Conservation (phyloP, 2,113 vertebrate genomes). For the Gnathonemus echidnorhynchus region DNA sequence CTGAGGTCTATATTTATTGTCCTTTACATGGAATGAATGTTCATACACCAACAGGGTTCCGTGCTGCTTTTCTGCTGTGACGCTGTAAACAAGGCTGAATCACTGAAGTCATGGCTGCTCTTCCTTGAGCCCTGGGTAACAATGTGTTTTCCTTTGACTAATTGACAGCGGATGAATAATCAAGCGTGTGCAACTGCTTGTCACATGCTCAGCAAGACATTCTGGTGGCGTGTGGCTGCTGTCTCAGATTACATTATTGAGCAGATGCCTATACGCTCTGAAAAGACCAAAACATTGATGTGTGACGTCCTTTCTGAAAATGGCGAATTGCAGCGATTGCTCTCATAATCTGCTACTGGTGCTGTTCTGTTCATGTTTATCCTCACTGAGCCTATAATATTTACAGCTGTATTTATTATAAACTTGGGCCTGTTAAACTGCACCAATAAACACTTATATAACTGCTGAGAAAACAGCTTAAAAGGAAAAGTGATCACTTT, state of each 20-base stretch:
- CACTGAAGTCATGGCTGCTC: not conserved
- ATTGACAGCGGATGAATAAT: slow-evolving; percentile 13
- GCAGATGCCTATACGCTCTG: not conserved
- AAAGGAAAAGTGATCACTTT: not conserved
- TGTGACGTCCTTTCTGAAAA: not conserved
- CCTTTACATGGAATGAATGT: not conserved
- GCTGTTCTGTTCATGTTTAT: not conserved
- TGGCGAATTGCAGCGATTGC: not conserved
- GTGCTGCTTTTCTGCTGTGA: not conserved
- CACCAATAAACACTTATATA: not conserved
- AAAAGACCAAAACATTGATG: not conserved
- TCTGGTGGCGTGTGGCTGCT: not conserved
- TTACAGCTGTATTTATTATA: not conserved
- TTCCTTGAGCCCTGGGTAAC: not conserved
- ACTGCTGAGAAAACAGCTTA: not conserved
- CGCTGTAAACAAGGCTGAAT: not conserved
- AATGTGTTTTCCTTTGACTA: slow-evolving; percentile 12
- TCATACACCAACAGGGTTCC: not conserved
- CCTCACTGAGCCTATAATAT: not conserved
- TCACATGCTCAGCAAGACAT: not conserved
- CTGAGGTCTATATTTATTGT: not conserved
- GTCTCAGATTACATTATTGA: slow-evolving; percentile 11
- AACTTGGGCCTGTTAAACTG: not conserved
- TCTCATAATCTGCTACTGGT: not conserved
- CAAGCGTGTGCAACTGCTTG: not conserved